Conservation (phyloP, 2,888 invertebrate genomes). For the Brachyptera risi region DNA sequence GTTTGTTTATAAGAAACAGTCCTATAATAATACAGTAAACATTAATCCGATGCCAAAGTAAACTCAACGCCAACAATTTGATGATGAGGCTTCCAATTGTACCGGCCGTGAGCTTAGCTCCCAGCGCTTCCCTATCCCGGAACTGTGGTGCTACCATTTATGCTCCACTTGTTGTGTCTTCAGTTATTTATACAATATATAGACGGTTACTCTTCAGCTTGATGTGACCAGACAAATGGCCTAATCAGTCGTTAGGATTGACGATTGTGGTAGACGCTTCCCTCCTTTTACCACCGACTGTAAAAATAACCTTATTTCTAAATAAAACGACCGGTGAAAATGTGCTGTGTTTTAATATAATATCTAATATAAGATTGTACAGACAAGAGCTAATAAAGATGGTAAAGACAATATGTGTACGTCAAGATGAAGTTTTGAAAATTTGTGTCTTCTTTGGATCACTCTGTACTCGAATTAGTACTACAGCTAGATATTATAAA, state of each 20-base stretch:
- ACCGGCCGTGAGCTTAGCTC: not conserved
- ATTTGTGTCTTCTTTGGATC: not conserved
- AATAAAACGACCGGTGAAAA: not conserved
- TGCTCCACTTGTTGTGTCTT: too few relatives aligned
- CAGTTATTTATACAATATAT: not conserved
- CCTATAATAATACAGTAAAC: slow-evolving; percentile 15
- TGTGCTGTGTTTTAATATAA: slow-evolving; percentile 10
- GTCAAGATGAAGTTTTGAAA: not conserved
- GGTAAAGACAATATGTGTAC: not conserved
- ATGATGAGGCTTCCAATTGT: slow-evolving; percentile 27
- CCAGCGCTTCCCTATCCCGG: slow-evolving; percentile 7
- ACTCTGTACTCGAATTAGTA: slow-evolving; percentile 8
- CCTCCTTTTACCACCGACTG: slow-evolving; percentile 16
- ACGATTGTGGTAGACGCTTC: slow-evolving; percentile 15
- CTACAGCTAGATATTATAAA: not conserved
- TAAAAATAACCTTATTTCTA: slow-evolving; percentile 11
- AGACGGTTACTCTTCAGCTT: slow-evolving; percentile 20
- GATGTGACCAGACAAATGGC: slow-evolving; percentile 19
- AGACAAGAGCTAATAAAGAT: not conserved
- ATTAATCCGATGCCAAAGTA: slow-evolving; percentile 34
- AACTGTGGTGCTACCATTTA: slow-evolving; percentile 22
- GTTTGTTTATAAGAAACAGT: too few relatives aligned
- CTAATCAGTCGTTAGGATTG: slow-evolving; percentile 21
- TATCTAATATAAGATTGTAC: not conserved
- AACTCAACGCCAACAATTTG: slow-evolving; percentile 31